Percentiles rank a stretch among this genome's conserved stretches.
Evolutionary conservation across 2,797 vertebrate species (phyloP).

Genomic region (Carcharodon carcharias): DNA sequence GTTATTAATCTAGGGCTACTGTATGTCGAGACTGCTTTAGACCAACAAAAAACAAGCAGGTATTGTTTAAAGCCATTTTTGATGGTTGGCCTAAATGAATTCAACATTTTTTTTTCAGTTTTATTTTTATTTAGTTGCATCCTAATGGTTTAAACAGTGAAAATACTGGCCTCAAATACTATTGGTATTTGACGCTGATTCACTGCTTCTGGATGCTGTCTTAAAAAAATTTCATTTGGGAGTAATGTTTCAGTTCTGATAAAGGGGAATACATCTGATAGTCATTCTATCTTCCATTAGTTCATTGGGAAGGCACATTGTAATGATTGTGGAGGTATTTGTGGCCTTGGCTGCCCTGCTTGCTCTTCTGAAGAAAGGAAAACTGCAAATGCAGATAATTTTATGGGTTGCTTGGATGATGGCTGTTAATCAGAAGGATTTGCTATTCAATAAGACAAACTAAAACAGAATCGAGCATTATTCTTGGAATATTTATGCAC

Average conservation of each 20-base stretch:
- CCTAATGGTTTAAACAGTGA: background rate
- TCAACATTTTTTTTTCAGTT: background rate
- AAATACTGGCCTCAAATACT: background rate
- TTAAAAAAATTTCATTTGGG: background rate
- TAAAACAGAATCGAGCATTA: background rate
- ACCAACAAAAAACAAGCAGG: conserved; percentile 86
- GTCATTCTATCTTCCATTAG: too few species aligned
- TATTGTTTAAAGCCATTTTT: conserved; percentile 47
- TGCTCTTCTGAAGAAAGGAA: background rate
- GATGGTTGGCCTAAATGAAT: background rate
- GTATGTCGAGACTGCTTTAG: conserved; percentile 83
- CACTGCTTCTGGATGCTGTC: background rate
- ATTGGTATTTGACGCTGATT: background rate
- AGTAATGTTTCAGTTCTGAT: background rate
- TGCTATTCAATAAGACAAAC: background rate
- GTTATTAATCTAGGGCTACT: conserved; percentile 61
- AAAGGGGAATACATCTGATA: too few species aligned
- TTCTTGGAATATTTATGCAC: background rate
- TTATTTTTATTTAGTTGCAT: background rate
- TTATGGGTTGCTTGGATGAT: background rate
- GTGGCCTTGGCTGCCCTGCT: background rate
- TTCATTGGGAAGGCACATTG: too few species aligned
- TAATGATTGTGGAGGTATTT: background rate
- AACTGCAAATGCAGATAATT: background rate
- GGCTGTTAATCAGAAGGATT: background rate